Percentiles rank a stretch among this genome's conserved stretches.
Conservation (phyloP, 2,888 invertebrate genomes). For the Cenopis cana region DNA sequence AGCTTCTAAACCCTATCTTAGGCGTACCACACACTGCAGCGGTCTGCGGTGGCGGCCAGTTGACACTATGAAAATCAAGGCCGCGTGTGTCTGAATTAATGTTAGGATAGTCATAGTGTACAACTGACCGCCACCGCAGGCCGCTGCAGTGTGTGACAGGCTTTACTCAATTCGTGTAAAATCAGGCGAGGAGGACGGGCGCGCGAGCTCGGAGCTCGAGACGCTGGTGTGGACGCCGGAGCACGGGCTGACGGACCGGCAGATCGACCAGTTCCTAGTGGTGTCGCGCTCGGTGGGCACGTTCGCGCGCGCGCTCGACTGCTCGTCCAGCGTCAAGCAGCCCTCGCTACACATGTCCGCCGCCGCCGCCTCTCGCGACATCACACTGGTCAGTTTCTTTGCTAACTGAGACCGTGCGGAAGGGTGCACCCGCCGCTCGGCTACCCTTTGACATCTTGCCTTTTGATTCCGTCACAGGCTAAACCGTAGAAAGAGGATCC, state of each 20-base stretch:
- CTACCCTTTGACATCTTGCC: no score
- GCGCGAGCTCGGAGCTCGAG: conserved; percentile 92
- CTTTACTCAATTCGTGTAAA: neutral
- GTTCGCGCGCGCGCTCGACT: conserved; percentile 99
- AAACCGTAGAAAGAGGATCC: no score
- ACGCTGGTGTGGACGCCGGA: conserved; percentile 97
- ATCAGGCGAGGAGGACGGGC: conserved; percentile 86
- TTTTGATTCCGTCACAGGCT: no score
- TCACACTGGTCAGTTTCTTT: conserved; percentile 90
- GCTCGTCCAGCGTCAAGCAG: conserved; percentile 98
- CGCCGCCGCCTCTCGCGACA: conserved; percentile 99
- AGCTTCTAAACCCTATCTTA: neutral
- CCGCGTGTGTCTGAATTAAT: no score
- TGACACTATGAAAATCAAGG: no score
- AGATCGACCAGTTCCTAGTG: conserved; percentile 99
- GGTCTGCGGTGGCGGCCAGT: no score
- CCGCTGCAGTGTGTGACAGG: no score
- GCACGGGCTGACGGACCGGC: conserved; percentile 95
- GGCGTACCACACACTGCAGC: no score
- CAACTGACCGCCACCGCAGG: no score
- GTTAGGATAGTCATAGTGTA: no score
- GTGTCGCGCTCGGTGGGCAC: conserved; percentile 98
- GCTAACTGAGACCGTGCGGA: no score
- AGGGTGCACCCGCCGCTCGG: no score
- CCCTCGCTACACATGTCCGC: conserved; percentile 99